These are phyloP conservation scores for Seira ritae DNA, from an alignment of 2,888 invertebrate genomes.

Conservation along the genomic window DNA sequence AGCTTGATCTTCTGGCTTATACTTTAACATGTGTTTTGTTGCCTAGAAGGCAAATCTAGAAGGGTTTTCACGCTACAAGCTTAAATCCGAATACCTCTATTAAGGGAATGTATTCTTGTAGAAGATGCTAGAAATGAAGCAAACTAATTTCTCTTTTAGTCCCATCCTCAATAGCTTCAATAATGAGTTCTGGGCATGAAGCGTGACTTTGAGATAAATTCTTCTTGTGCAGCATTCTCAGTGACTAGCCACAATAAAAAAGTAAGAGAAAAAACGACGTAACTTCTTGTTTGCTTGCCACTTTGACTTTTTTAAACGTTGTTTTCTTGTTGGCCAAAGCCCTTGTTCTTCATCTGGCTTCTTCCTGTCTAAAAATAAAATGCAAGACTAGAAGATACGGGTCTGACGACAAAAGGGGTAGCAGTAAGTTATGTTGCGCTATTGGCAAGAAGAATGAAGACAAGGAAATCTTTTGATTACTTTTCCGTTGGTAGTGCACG, in stretches of 20 bases:
- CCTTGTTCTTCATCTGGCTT: neutral
- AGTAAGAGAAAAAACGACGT: neutral
- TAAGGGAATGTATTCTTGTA: neutral
- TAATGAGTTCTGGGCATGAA: neutral
- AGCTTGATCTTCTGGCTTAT: no score
- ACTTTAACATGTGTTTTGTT: no score
- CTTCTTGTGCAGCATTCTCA: neutral
- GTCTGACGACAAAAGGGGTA: conserved; percentile 31
- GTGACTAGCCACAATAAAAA: conserved; percentile 6
- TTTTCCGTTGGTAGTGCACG: conserved; percentile 30
- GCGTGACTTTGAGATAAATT: neutral
- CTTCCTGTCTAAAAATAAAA: conserved; percentile 45
- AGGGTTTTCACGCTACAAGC: no score
- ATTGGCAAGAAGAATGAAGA: conserved; percentile 36
- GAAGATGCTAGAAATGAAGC: neutral
- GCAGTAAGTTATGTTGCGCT: conserved; percentile 23
- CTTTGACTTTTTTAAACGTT: conserved; percentile 11
- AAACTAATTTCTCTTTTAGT: neutral
- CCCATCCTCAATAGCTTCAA: neutral
- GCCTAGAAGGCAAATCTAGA: no score
- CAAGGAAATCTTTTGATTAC: conserved; percentile 61
- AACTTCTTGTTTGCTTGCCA: neutral
- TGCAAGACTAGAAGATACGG: neutral
- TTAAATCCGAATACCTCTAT: no score
- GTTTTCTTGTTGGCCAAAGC: conserved; percentile 12